Conservation (phyloP, 2,888 invertebrate species). For the Leistus spinibarbis region DNA sequence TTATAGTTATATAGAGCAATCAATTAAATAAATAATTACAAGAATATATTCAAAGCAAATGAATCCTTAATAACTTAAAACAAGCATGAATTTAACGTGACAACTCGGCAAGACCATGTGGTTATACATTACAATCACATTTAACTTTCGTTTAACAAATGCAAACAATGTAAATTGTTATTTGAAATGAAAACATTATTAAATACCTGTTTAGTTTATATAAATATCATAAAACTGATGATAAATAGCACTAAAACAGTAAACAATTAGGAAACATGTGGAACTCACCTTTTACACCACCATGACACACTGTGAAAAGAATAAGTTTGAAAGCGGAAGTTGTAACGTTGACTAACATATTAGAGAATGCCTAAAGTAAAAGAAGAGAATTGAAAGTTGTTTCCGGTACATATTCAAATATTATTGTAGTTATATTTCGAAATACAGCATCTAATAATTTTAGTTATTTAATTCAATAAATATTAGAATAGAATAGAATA, state of each 20-base stretch:
- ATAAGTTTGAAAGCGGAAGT: conserved; percentile 16
- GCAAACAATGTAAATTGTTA: not conserved
- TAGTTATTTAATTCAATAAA: not conserved
- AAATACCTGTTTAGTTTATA: conserved; percentile 24
- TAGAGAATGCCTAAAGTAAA: not conserved
- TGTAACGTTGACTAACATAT: not conserved
- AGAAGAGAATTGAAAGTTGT: not conserved
- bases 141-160: conserved; percentile 11
- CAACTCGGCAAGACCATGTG: conserved; percentile 32
- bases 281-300: conserved; percentile 53
- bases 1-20: not conserved
- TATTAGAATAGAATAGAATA: not conserved
- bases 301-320: conserved; percentile 53
- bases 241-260: conserved; percentile 11
- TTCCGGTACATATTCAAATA: not conserved
- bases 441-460: not conserved
- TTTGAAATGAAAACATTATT: not conserved
- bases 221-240: not conserved
- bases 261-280: conserved; percentile 29
- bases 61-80: not conserved
- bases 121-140: not conserved
- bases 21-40: not conserved
- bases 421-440: not conserved
- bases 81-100: not conserved
- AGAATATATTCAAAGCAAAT: not conserved